Evolutionary conservation across 2,888 invertebrate genomes (phyloP), one percentile per base, ranked within the genome.

Genomic region (Drosophila buzzatii): DNA sequence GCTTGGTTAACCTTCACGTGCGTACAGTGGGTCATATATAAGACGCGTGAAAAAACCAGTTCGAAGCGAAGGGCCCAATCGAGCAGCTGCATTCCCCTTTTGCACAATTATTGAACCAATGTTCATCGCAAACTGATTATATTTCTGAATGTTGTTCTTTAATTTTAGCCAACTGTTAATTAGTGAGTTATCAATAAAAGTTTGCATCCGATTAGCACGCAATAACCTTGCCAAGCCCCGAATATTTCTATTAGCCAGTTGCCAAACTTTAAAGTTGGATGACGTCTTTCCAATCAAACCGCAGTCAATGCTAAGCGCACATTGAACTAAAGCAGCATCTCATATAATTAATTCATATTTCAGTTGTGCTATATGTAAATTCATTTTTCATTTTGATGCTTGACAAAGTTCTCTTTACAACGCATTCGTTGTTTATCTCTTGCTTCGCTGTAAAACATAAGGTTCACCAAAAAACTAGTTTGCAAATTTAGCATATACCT

Each of bases 121-220:
- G 39, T n/a, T n/a, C 27, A 55, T n/a, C n/a, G 1, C 31, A 10
- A n/a, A 12, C 5, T 4, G 33, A 18, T 33, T 1, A 33, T 18
- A 16, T 49, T n/a, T 33, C 6, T 37, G 10, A 35, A 20, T 52
- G 7, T 35, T 53, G 20, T 35, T 53, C 55, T 52, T 65, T 47
- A 18, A 33, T 31, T 49, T 33, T 49, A 31, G 41, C 20, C 42
- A 33, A 23, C 56, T 39, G 56, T 55, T 51, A 31, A 73, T 62
- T 65, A 55, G 60, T 23, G 51, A 58, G 59, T 60, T 71, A 79
- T 75, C 75, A 71, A 79, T 74, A 67, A 67, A 64, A 66, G 52
- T 60, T 76, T 65, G 58, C 57, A 66, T 72, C 72, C 60, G 60
- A 70, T 79, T 78, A 81, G 81, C 74, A 69, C 59, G 70, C 70